Conservation (phyloP, 2,888 invertebrate genomes). For the Chrysolina haemoptera region DNA sequence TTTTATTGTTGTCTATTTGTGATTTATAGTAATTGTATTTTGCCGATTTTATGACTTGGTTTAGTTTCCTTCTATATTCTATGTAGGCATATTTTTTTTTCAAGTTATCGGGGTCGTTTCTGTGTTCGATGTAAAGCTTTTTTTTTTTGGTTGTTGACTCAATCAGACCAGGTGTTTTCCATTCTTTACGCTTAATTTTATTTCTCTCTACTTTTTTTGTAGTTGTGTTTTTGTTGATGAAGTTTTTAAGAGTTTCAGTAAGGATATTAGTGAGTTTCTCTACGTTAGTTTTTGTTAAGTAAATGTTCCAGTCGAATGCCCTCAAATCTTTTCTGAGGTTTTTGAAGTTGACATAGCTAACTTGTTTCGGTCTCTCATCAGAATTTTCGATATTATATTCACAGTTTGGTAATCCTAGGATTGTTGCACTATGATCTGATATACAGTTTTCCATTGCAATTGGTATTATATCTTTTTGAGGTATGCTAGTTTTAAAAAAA, state of each 20-base stretch:
- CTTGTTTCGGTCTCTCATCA: background rate
- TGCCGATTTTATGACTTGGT: background rate
- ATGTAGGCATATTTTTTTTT: background rate
- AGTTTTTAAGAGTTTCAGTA: background rate
- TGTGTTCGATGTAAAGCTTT: background rate
- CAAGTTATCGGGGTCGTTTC: background rate
- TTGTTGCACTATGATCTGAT: background rate
- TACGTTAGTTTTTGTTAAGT: background rate
- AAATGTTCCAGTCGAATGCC: background rate
- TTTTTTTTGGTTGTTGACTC: background rate
- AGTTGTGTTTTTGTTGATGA: background rate
- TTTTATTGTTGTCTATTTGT: background rate
- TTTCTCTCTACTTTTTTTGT: background rate
- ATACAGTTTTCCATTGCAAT: background rate
- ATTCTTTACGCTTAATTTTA: background rate
- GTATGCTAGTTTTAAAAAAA: background rate
- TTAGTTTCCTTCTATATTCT: background rate
- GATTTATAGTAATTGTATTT: background rate
- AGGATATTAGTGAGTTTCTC: background rate
- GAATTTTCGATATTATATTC: background rate
- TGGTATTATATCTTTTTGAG: background rate
- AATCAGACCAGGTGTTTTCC: background rate
- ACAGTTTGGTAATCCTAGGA: too few relatives aligned
- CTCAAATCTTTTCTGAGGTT: background rate
- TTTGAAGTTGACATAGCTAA: background rate